Evolutionary conservation across 2,797 vertebrate species (phyloP), one percentile per base, ranked within the genome.

Genomic region (Sarcoramphus papa): DNA sequence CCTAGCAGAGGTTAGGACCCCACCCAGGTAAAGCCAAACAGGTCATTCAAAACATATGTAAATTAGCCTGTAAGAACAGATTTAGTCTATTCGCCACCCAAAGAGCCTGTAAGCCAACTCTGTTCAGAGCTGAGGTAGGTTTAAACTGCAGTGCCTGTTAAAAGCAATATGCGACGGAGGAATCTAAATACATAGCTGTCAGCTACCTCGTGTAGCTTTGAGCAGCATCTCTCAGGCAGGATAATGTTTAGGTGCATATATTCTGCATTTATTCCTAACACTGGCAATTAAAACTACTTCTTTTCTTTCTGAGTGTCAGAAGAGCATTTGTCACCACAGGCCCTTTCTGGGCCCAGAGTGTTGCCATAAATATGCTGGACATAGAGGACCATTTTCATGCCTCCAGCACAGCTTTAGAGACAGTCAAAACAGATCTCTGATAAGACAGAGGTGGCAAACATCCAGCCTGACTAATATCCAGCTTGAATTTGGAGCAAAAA

Each of bases 341-440:
- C 75, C 54, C 47, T 70, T 94, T 53, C 74, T 40, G 88, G 54
- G 80, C 83, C 83, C 77, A 37, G 37, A 59, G 67, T 21, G 45
- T 92, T 94, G 70, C 72, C 64, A 57, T 85, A 91, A 96, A 88
- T 54, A 78, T 9, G 37, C 35, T 92, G 84, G 59, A 65, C 30
- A 47, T 12, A 63, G 47, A 88, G 48, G 69, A 81, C 1, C 9
- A 76, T 91, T 93, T 93, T 89, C 80, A 75, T 92, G 92, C 83
- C 59, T 92, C 59, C 69, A 69, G 88, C 70, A 51, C 73, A 80
- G 92, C 90, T 96, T 93, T 64, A 85, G 79, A 95, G 80, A 72
- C 69, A 90, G 86, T 85, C 94, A 92, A 80, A 96, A 89, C 80
- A 94, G 92, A 75, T 88, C 53, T 94, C 60, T 77, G 95, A 60